phyloP scores from a whole-genome alignment of 2,113 vertebrate genomes.

The Oncorhynchus kisutch region DNA sequence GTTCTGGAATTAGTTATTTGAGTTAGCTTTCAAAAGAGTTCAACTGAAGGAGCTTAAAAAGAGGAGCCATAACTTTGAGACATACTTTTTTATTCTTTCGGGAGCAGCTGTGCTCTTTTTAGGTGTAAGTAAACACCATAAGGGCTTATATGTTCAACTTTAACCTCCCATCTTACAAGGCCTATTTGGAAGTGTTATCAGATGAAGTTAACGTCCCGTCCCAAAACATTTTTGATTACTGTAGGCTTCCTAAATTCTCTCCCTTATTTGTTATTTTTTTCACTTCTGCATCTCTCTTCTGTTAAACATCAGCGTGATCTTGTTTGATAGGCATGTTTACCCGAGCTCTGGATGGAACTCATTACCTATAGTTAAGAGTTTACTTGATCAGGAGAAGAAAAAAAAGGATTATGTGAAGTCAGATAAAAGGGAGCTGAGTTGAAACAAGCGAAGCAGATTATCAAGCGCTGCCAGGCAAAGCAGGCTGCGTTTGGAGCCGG shows the following conservation, averaged over 20 bases:
- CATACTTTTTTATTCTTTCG: too few species aligned
- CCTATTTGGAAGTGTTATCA: neutral
- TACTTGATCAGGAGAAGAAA: constrained; percentile 72
- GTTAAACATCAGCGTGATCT: constrained; percentile 60
- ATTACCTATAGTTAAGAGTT: constrained; percentile 73
- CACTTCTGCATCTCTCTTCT: constrained; percentile 41
- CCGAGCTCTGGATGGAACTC: constrained; percentile 71
- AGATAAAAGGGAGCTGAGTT: constrained; percentile 70
- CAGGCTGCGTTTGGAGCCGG: constrained; percentile 67
- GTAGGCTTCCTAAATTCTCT: constrained; percentile 43
- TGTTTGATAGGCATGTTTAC: constrained; percentile 75
- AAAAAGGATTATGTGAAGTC: constrained; percentile 74
- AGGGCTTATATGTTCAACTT: neutral
- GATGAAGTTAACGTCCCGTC: constrained; percentile 24
- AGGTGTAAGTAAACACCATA: constrained; percentile 6
- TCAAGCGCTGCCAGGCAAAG: constrained; percentile 70
- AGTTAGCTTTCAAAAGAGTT: neutral
- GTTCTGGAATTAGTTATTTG: too few species aligned
- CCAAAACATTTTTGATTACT: constrained; percentile 27
- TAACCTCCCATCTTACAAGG: constrained; percentile 18
- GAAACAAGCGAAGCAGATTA: constrained; percentile 72
- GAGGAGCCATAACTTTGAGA: too few species aligned
- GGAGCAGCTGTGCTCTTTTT: neutral
- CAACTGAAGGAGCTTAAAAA: neutral
- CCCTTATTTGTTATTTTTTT: constrained; percentile 23